These are phyloP conservation scores for Lasioglossum zephyrum DNA, from an alignment of 2,888 invertebrate genomes.

Conservation along the genomic window DNA sequence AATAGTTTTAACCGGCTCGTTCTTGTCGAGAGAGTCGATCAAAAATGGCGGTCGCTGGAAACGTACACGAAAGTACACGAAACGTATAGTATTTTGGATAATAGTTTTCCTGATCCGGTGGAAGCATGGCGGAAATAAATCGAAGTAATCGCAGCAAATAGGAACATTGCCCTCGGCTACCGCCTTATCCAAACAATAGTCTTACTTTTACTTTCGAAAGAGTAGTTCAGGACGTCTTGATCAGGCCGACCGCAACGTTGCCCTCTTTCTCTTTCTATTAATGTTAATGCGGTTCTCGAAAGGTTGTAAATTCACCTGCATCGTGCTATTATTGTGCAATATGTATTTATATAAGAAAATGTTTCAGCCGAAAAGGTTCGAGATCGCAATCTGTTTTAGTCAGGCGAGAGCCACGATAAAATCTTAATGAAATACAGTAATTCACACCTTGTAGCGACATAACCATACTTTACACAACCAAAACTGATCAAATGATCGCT, in stretches of 20 bases:
- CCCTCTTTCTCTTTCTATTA: constrained; percentile 37
- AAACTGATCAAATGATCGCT: neutral
- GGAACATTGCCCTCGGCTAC: constrained; percentile 42
- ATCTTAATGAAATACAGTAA: neutral
- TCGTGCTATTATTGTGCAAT: neutral
- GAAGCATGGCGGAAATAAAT: constrained; percentile 39
- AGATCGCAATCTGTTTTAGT: constrained; percentile 1
- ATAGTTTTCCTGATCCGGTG: neutral
- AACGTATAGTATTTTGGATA: neutral
- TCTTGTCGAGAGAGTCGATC: neutral
- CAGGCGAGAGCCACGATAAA: neutral
- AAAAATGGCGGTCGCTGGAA: no score
- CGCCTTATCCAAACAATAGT: constrained; percentile 35
- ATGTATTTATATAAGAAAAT: neutral
- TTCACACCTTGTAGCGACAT: neutral
- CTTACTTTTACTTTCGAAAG: constrained; percentile 59
- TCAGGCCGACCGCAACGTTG: constrained; percentile 15
- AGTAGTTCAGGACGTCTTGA: constrained; percentile 31
- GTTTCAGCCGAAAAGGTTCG: neutral
- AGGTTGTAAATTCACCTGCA: neutral
- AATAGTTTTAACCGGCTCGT: neutral
- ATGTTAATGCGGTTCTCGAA: constrained; percentile 16
- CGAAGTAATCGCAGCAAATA: constrained; percentile 39
- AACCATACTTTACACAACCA: neutral
- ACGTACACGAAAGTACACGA: neutral